Evolutionary conservation across 2,888 invertebrate species (phyloP), one percentile per base, ranked within the genome.

Genomic region (Caenorhabditis becei): DNA sequence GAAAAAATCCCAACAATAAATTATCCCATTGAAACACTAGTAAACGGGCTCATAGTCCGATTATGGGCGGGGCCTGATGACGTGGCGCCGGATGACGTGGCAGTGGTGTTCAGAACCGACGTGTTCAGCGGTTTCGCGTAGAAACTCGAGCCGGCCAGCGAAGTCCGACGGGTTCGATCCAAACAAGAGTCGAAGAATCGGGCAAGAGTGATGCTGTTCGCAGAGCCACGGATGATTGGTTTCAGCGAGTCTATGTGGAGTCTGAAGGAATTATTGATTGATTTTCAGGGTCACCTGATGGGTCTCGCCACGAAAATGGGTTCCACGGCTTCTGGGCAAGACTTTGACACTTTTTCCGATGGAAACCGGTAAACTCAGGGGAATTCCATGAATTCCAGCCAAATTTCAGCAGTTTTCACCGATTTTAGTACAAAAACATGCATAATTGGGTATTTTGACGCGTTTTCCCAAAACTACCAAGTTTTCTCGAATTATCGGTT

Each of bases 141-240:
- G 59, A 66, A 61, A 4, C 41, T 62, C 3, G 69, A 58, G 8
- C 63, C 51, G 37, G 41, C 47, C 18, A 74, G 58, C 23, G 74
- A 69, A 2, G 80, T 74, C 8, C 80, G 56, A 18, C 72, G 77
- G 3, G 82, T 83, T 26, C 87, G 66, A 37, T 87, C 87, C 24
- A 87, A 82, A 32, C 84, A 83, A 51, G 86, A 83, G 61, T 87
- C 87, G 53, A 87, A 83, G 71, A 86, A 87, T 18, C 88, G 77
- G 1, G 95, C 95, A 32, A 98, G 92, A 92, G 97, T 97, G 0
- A 98, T 96, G 10, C 97, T 95, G 91, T 97, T 96, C 74, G 96
- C 96, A 3, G 96, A 95, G 1, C 97, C 97, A 5, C 97, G 96
- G 8, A 84, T 66, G 18, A 89, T 87, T 14, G 72, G 66, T 54